Evolutionary conservation across 2,888 invertebrate species (phyloP), one percentile per base, ranked within the genome.

Genomic region (Metallyticus violacea): DNA sequence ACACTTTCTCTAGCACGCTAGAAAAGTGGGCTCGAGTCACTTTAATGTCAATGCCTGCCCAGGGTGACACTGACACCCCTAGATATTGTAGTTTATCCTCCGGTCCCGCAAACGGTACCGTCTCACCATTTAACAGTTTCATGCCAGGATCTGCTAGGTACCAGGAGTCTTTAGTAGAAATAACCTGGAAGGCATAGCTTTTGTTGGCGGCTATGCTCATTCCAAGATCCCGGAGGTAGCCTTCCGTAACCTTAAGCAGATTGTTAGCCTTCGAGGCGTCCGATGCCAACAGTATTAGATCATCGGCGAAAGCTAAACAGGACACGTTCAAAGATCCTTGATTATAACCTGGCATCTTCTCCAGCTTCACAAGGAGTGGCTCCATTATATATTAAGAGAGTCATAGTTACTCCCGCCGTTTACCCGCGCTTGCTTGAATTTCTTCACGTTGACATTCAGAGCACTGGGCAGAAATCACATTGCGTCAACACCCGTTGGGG

Each of bases 91-190:
- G 77, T 3, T 5, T 1, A 1, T 86, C 79, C 9, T 81, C 85
- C 9, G 87, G 81, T 22, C 7, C 26, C 26, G 62, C 81, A 2
- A 25, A 27, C 2, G 86, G 84, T 40, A 88, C 62, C 1, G 9
- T 2, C 27, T 86, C 85, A 87, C 89, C 26, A 85, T 2, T 0
- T 0, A 76, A n/a, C 26, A 25, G 29, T 88, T 85, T 40, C 86
- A 90, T 79, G 25, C 88, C 88, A 62, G 90, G 90, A 85, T 90
- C 90, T 88, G 81, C 89, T 88, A 90, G 85, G 88, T 83, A 88
- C 90, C 90, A 91, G 85, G 90, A 89, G 88, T 89, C 89, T 89
- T 88, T 89, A 0, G 87, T 88, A 0, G 89, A 83, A 3, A 2
- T 0, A 1, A 83, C 76, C 26, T 78, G 7, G 25, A 30, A 87